Conservation (phyloP, 2,888 invertebrate genomes). For the Dryococelus australis region DNA sequence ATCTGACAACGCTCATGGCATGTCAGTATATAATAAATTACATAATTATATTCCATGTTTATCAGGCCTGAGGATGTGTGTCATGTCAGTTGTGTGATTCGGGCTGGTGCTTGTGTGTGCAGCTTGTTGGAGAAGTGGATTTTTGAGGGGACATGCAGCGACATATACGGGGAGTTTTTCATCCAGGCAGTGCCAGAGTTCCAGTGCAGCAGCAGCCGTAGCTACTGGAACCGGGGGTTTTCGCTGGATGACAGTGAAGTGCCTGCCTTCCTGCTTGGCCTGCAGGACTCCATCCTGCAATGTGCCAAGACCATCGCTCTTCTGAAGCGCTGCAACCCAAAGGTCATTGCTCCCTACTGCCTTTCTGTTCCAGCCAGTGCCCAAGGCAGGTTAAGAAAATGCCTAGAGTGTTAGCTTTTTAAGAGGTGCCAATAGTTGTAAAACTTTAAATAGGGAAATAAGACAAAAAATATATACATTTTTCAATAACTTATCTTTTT, state of each 20-base stretch:
- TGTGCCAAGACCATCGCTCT: constrained; percentile 79
- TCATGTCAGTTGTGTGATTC: neutral
- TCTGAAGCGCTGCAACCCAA: constrained; percentile 73
- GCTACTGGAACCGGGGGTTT: constrained; percentile 74
- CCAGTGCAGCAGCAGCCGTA: constrained; percentile 67
- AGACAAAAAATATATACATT: no score
- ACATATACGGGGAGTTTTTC: constrained; percentile 85
- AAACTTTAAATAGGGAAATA: no score
- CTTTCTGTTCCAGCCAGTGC: no score
- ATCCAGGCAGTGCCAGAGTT: constrained; percentile 74
- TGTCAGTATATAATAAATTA: no score
- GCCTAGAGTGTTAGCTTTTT: no score
- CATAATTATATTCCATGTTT: no score
- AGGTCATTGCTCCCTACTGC: constrained; percentile 61
- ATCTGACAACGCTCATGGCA: no score
- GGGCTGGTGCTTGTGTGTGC: constrained; percentile 33
- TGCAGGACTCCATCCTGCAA: constrained; percentile 70
- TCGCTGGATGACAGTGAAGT: constrained; percentile 61
- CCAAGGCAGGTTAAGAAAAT: no score
- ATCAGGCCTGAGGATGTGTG: neutral
- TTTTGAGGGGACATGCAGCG: constrained; percentile 83
- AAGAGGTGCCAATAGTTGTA: no score
- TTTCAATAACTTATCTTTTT: no score
- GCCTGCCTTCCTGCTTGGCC: constrained; percentile 72
- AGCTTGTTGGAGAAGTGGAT: constrained; percentile 84